These are phyloP conservation scores for Zapornia atra DNA, from an alignment of 2,113 vertebrate genomes.

Conservation along the genomic window DNA sequence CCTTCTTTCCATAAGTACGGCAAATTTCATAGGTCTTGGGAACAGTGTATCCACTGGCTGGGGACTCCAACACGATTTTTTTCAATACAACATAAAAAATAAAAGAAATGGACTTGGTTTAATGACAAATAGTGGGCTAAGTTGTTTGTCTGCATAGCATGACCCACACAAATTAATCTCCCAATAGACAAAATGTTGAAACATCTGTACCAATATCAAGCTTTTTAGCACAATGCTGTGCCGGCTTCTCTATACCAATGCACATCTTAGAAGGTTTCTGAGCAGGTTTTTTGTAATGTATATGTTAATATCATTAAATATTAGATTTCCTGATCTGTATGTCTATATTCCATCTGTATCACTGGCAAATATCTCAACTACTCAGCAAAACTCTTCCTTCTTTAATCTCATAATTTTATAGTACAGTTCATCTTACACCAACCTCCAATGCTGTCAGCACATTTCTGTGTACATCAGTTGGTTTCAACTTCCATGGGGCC, in stretches of 20 bases:
- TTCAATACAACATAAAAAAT: background rate
- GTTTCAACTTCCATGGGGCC: background rate
- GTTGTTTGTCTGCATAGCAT: too few relatives aligned
- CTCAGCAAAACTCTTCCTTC: background rate
- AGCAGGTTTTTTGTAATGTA: background rate
- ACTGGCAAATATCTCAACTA: too few relatives aligned
- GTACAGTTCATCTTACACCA: background rate
- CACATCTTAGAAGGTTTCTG: background rate
- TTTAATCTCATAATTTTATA: background rate
- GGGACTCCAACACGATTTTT: background rate
- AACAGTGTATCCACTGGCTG: background rate
- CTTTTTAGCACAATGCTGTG: background rate
- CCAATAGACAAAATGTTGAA: background rate
- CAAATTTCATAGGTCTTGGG: background rate
- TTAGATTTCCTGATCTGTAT: background rate
- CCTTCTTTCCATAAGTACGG: background rate
- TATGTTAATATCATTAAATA: background rate
- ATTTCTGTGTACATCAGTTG: background rate
- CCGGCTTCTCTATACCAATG: background rate
- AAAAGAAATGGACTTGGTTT: background rate
- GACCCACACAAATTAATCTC: background rate
- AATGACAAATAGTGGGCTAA: background rate
- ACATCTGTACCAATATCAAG: background rate
- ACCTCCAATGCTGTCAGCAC: background rate
- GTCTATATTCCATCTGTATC: background rate